Percentiles rank a stretch among this genome's conserved stretches.
Conservation (phyloP, 2,797 vertebrate genomes). For the Parotocinclus haroldoi region DNA sequence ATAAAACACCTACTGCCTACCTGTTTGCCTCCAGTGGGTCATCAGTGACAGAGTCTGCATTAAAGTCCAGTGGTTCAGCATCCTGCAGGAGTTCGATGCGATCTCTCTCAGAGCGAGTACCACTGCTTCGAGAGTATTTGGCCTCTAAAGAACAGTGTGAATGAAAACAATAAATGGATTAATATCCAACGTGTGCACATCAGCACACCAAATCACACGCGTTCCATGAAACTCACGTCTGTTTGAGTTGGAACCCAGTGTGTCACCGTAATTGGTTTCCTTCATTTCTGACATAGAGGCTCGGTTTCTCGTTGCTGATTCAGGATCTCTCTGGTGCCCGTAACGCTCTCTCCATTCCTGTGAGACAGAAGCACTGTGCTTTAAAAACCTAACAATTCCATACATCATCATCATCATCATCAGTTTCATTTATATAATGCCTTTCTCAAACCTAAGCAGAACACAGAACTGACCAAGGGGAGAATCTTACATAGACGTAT, state of each 20-base stretch:
- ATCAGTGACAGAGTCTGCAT: constrained; percentile 79
- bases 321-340: constrained; percentile 76
- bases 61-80: constrained; percentile 91
- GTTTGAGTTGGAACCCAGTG: constrained; percentile 53
- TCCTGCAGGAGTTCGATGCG: constrained; percentile 91
- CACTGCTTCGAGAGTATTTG: constrained; percentile 79
- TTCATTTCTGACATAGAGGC: constrained; percentile 73
- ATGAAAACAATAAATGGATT: background rate
- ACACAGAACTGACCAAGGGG: no score
- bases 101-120: constrained; percentile 80
- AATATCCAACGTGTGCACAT: background rate
- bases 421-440: no score
- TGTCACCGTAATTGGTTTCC: constrained; percentile 85
- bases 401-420: no score
- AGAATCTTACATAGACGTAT: no score
- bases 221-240: constrained; percentile 70
- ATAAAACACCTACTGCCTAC: background rate
- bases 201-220: background rate
- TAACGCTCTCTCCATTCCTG: constrained; percentile 97
- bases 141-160: constrained; percentile 59
- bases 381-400: no score
- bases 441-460: no score
- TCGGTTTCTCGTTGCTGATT: constrained; percentile 80
- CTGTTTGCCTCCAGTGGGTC: constrained; percentile 79
- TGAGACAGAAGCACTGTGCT: constrained; percentile 4